Evolutionary conservation across 2,888 invertebrate genomes (phyloP), one percentile per base, ranked within the genome.

Genomic region (Tuberolachnus salignus): DNA sequence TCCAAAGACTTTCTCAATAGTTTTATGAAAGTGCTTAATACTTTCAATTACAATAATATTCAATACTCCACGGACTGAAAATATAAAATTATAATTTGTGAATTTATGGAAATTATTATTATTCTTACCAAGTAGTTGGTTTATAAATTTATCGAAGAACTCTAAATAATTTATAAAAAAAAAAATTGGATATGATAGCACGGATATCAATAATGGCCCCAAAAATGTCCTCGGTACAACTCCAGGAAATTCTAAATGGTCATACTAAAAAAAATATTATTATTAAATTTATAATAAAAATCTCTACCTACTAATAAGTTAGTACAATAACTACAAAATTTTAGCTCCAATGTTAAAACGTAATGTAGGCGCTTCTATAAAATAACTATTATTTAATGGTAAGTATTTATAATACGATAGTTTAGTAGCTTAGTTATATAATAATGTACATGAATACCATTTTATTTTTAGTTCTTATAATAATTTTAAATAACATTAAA

Each of bases 141-240:
- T 89, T 89, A 92, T 91, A 87, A 95, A 93, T 88, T 97, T 97
- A 85, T 90, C 92, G 80, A 92, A 86, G 80, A 92, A 86, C 83
- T 90, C 89, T 81, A 92, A 86, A 82, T 90, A 85, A 86, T 92
- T 89, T 82, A 93, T 87, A 80, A 92, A 83, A 81, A 89, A 87
- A 81, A 92, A 90, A 84, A 93, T 86, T 21, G 98, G 98, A 75
- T 91, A 89, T 6, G 95, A 90, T 61, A 96, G 83, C 64, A 89
- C 85, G 0, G 96, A 92, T 83, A 98, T 88, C 81, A 92, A 87
- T 34, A 98, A 85, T 49, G 99, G 94, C 26, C 98, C 98, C 80
- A 98, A 86, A 86, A 99, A 99, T 44, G 96, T 94, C 82, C 99
- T 90, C 72, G 99, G 98, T 80, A 99, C 99, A 81, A 98, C 98